These are phyloP conservation scores for Trichechus manatus DNA, from an alignment of 2,113 vertebrate species.

Conservation along the genomic window DNA sequence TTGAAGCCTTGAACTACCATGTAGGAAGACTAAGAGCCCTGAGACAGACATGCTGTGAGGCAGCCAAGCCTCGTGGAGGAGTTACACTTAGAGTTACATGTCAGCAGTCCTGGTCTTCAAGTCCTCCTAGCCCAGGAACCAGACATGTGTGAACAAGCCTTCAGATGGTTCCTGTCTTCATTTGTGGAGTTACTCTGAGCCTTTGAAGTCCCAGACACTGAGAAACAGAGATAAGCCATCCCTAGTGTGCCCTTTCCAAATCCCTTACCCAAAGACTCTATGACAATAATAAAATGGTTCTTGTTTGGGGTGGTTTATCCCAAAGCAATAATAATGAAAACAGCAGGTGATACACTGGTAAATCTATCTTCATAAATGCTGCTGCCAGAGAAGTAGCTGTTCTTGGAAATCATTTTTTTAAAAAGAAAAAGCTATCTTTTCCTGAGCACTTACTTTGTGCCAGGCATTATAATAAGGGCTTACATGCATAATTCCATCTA, in stretches of 20 bases:
- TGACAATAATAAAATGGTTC: background rate
- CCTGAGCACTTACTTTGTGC: background rate
- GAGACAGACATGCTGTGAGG: background rate
- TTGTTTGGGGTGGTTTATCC: background rate
- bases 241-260: background rate
- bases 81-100: rapidly evolving
- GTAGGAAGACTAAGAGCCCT: background rate
- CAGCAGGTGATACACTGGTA: background rate
- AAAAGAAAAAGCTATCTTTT: slow-evolving; percentile 12
- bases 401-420: background rate
- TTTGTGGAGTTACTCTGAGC: background rate
- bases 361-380: background rate
- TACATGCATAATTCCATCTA: background rate
- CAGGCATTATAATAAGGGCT: background rate
- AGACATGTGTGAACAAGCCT: background rate
- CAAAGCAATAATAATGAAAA: background rate
- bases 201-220: background rate
- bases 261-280: background rate
- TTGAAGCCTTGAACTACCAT: background rate
- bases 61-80: background rate
- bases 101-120: background rate
- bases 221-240: no score
- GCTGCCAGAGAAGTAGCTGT: background rate
- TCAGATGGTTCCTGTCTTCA: background rate
- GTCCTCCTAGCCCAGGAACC: background rate